Conservation (phyloP, 1,140 invertebrate genomes). For the Zaprionus camerounensis region DNA sequence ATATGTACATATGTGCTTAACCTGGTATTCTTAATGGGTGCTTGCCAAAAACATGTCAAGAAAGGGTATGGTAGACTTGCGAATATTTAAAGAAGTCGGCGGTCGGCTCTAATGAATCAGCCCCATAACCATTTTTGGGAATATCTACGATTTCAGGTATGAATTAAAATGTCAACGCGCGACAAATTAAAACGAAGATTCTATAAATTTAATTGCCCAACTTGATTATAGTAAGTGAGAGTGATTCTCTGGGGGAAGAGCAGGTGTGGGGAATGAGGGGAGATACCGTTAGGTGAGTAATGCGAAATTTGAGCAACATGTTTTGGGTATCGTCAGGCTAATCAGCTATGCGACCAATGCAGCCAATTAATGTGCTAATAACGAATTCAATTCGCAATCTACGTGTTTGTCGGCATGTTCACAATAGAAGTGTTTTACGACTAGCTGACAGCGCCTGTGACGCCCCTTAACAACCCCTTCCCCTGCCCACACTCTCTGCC, state of each 20-base stretch:
- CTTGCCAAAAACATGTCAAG: slow-evolving; percentile 33
- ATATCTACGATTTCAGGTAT: background rate
- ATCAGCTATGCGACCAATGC: slow-evolving; percentile 35
- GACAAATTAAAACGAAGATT: slow-evolving; percentile 6
- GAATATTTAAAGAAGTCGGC: no score
- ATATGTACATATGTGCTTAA: slow-evolving; percentile 4
- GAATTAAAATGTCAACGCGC: slow-evolving; percentile 15
- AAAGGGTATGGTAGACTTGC: background rate
- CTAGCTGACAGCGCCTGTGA: slow-evolving; percentile 5
- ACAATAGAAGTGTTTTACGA: slow-evolving; percentile 61
- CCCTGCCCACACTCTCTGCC: background rate
- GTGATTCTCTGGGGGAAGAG: no score
- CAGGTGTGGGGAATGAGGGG: background rate
- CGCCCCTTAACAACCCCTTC: background rate
- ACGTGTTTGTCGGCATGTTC: slow-evolving; percentile 45
- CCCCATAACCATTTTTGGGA: no score
- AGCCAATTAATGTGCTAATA: slow-evolving; percentile 64
- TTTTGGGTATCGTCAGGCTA: slow-evolving; percentile 28
- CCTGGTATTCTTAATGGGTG: slow-evolving; percentile 48
- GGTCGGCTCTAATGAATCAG: no score
- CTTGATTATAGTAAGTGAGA: background rate
- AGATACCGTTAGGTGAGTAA: slow-evolving; percentile 3
- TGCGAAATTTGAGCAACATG: slow-evolving; percentile 22
- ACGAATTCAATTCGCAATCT: slow-evolving; percentile 61
- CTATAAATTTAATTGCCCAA: background rate